phyloP scores from a whole-genome alignment of 2,888 invertebrate genomes.

The Tridacna crocea region DNA sequence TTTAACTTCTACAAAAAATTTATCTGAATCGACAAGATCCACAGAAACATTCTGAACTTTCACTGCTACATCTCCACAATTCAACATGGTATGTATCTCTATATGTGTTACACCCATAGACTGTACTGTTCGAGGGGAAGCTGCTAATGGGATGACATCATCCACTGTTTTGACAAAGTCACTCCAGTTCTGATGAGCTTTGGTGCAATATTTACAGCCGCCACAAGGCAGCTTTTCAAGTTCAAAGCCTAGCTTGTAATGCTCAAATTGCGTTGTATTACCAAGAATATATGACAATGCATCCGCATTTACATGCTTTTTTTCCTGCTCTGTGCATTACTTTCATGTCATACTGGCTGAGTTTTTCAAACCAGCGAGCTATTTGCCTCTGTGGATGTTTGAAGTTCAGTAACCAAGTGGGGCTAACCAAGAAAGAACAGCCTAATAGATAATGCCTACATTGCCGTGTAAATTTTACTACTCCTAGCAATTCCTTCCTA shows the following conservation, averaged over 20 bases:
- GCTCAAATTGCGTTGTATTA: neutral
- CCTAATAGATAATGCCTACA: slow-evolving; percentile 59
- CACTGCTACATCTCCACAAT: neutral
- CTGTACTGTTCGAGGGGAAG: neutral
- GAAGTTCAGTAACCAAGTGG: slow-evolving; percentile 54
- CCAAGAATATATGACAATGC: slow-evolving; percentile 21
- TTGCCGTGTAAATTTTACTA: no score
- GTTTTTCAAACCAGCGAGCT: slow-evolving; percentile 32
- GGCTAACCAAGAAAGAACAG: slow-evolving; percentile 36
- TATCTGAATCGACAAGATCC: neutral
- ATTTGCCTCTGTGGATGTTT: slow-evolving; percentile 50
- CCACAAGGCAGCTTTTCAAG: slow-evolving; percentile 18
- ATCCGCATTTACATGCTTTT: slow-evolving; percentile 38
- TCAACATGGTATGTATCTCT: neutral
- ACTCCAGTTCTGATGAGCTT: slow-evolving; percentile 25
- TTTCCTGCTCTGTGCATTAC: slow-evolving; percentile 26
- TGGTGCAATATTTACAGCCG: slow-evolving; percentile 26
- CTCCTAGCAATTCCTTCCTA: slow-evolving; percentile 56
- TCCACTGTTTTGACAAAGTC: no score
- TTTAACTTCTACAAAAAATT: neutral
- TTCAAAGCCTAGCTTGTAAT: neutral
- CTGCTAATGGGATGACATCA: slow-evolving; percentile 26
- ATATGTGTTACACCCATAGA: neutral
- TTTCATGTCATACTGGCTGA: slow-evolving; percentile 29
- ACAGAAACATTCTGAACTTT: neutral